Conservation (phyloP, 2,113 vertebrate species). For the Ailurus styani region DNA sequence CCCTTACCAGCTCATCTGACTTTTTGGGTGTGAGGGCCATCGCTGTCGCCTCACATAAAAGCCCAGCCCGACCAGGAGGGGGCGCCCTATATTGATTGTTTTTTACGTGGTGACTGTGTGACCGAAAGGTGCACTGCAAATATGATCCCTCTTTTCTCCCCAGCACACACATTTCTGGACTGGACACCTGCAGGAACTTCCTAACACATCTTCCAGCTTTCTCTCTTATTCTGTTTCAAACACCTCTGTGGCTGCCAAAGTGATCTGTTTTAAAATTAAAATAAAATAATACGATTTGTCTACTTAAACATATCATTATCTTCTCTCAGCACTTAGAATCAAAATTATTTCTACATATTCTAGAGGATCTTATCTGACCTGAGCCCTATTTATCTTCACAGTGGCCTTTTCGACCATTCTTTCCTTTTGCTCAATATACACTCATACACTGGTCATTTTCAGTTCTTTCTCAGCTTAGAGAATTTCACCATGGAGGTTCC, state of each 20-base stretch:
- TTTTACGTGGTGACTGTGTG: not conserved
- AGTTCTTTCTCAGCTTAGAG: not conserved
- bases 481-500: not conserved
- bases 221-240: not conserved
- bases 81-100: not conserved
- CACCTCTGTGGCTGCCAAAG: not conserved
- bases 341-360: not conserved
- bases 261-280: not conserved
- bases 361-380: not conserved
- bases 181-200: not conserved
- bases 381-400: not conserved
- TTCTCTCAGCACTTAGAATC: not conserved
- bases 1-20: slow-evolving; percentile 40
- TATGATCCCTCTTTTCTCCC: not conserved
- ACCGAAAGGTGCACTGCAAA: not conserved
- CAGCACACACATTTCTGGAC: not conserved
- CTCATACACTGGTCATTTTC: not conserved
- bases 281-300: not conserved
- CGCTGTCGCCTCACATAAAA: not conserved
- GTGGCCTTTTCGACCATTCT: not conserved
- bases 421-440: not conserved
- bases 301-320: not conserved
- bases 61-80: not conserved
- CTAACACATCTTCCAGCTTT: not conserved
- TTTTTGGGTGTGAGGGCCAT: not conserved